Evolutionary conservation across 2,888 invertebrate species (phyloP).

Genomic region (Zygothrica quintamaculata): DNA sequence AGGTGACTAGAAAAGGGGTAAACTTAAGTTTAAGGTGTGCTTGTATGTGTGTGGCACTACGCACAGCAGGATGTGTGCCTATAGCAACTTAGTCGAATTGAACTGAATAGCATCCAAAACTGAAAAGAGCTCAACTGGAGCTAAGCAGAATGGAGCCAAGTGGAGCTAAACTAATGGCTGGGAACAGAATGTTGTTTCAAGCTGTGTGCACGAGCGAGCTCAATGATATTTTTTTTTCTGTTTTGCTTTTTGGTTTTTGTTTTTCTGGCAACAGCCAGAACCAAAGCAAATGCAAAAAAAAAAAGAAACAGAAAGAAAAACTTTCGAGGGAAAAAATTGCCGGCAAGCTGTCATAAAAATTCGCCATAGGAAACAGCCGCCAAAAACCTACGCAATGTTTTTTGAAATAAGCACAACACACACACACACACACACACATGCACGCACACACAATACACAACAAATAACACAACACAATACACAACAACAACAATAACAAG

Average conservation of each 20-base stretch:
- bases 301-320: slow-evolving; percentile 1
- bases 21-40: slow-evolving; percentile 32
- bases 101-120: no score
- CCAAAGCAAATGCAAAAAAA: no score
- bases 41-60: neutral
- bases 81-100: slow-evolving; percentile 4
- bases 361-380: slow-evolving; percentile 65
- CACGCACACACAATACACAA: no score
- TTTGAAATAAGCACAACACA: slow-evolving; percentile 57
- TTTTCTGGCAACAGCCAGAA: slow-evolving; percentile 26
- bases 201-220: slow-evolving; percentile 75
- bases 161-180: slow-evolving; percentile 67
- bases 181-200: slow-evolving; percentile 76
- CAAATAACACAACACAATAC: neutral
- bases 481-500: slow-evolving; percentile 34
- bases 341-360: slow-evolving; percentile 71
- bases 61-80: neutral
- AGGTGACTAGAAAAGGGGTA: no score
- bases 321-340: slow-evolving; percentile 12
- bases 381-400: slow-evolving; percentile 71
- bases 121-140: slow-evolving; percentile 6
- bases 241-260: slow-evolving; percentile 26
- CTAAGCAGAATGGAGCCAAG: slow-evolving; percentile 13
- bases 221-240: slow-evolving; percentile 64
- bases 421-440: no score